Evolutionary conservation across 2,797 vertebrate species (phyloP), one percentile per base, ranked within the genome.

Genomic region (Chaetophractus vellerosus): DNA sequence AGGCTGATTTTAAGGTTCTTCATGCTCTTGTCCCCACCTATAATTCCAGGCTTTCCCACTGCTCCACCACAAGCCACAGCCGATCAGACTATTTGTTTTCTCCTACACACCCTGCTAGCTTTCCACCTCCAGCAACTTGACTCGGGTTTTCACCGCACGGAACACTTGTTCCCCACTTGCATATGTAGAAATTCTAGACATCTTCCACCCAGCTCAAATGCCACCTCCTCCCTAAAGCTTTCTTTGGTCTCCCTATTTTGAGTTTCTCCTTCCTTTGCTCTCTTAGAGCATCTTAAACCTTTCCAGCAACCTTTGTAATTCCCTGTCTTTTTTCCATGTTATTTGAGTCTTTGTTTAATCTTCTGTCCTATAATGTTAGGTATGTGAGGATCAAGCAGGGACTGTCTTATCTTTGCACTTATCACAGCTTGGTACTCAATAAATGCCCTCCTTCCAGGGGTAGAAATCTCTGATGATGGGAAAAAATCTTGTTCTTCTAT

Each of bases 311-410:
- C 23, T 92, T 74, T 92, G 45, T 48, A 72, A 84, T 61, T 84
- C 41, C 72, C 59, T 45, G 21, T 71, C 16, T 33, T 82, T 69
- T 96, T n/a, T 8, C 36, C 28, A 10, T 66, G 48, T 64, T 55
- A 28, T 88, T 83, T 86, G 24, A 18, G 79, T 68, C 81, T 92
- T 90, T 92, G 76, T 90, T 93, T 91, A 55, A 87, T 86, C 55
- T 93, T 50, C 89, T 75, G 19, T 84, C 68, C 55, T 93, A 59
- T 72, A 81, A 41, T 69, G 50, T 81, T 81, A 81, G 28, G 71
- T 84, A 28, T 19, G 72, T 76, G 57, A 80, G 31, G 28, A 66
- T 91, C 83, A 57, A 61, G 21, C 36, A 68, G 9, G 28, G 19
- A 50, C 57, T 31, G 24, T 38, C 19, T 72, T 31, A 59, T 94